Evolutionary conservation across 2,797 vertebrate genomes (phyloP).

Genomic region (Menidia menidia): DNA sequence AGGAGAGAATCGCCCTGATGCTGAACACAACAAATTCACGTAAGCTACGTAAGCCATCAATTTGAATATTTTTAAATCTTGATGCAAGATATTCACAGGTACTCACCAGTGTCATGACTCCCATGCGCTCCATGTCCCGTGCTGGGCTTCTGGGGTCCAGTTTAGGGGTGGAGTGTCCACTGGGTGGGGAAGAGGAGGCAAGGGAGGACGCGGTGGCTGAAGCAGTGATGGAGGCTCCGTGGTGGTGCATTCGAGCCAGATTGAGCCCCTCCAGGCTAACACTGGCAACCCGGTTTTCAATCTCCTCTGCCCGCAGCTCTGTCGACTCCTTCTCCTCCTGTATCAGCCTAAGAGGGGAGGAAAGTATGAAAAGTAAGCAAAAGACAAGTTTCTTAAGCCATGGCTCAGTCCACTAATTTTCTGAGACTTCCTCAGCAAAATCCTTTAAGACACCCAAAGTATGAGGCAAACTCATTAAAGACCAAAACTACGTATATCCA

Average conservation of each 20-base stretch:
- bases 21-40: no score
- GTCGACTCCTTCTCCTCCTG: slow-evolving; percentile 99
- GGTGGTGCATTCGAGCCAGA: slow-evolving; percentile 93
- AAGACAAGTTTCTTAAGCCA: not conserved
- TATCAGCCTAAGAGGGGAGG: slow-evolving; percentile 86
- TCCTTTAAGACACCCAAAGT: slow-evolving; percentile 19
- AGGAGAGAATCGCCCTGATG: no score
- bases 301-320: slow-evolving; percentile 96
- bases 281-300: slow-evolving; percentile 96
- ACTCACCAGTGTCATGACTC: slow-evolving; percentile 95
- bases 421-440: slow-evolving; percentile 31
- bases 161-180: slow-evolving; percentile 96
- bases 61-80: no score
- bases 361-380: not conserved
- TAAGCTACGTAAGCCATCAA: no score
- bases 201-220: slow-evolving; percentile 96
- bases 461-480: slow-evolving; percentile 51
- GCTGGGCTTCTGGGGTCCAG: slow-evolving; percentile 95
- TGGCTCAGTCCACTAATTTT: slow-evolving; percentile 25
- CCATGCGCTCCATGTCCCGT: slow-evolving; percentile 97
- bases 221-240: slow-evolving; percentile 94
- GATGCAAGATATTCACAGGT: not conserved
- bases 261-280: slow-evolving; percentile 98
- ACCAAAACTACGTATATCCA: slow-evolving; percentile 41
- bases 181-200: slow-evolving; percentile 96